Evolutionary conservation across 1,140 invertebrate species (phyloP).

Genomic region (Heterodera schachtii): DNA sequence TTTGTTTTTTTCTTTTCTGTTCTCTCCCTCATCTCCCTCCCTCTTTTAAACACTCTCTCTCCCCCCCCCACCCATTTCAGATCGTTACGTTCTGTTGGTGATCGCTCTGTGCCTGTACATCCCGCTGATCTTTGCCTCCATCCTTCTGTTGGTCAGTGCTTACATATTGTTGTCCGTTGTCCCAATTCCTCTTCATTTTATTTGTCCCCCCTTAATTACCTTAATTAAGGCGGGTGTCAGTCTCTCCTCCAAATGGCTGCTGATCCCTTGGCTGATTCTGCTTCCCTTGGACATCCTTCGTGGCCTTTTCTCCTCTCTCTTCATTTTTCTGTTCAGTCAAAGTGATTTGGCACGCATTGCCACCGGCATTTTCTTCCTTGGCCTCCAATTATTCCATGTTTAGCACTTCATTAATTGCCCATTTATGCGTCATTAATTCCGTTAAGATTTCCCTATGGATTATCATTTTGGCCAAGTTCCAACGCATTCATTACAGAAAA

Average conservation of each 20-base stretch:
- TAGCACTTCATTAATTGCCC: slow-evolving; percentile 4
- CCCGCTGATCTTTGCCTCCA: slow-evolving; percentile 54
- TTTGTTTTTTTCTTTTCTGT: not conserved
- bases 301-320: slow-evolving; percentile 58
- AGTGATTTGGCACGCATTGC: slow-evolving; percentile 62
- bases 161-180: not conserved
- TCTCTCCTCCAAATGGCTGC: slow-evolving; percentile 51
- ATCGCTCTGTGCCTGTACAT: slow-evolving; percentile 57
- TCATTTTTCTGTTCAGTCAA: slow-evolving; percentile 62
- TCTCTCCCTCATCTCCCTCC: not conserved
- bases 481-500: slow-evolving; percentile 60
- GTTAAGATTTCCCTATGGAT: slow-evolving; percentile 59
- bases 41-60: not conserved
- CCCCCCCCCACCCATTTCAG: slow-evolving; percentile 35
- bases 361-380: slow-evolving; percentile 65
- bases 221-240: not conserved
- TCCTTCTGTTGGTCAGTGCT: slow-evolving; percentile 54
- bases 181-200: too few species aligned
- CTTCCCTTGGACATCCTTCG: slow-evolving; percentile 62
- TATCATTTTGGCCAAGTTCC: slow-evolving; percentile 64
- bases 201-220: too few species aligned
- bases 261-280: slow-evolving; percentile 62
- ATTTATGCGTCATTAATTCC: not conserved
- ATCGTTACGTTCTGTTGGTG: slow-evolving; percentile 44
- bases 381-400: slow-evolving; percentile 64